These are phyloP conservation scores for Tricholauxania praeusta DNA, from an alignment of 2,888 invertebrate genomes.

Conservation along the genomic window DNA sequence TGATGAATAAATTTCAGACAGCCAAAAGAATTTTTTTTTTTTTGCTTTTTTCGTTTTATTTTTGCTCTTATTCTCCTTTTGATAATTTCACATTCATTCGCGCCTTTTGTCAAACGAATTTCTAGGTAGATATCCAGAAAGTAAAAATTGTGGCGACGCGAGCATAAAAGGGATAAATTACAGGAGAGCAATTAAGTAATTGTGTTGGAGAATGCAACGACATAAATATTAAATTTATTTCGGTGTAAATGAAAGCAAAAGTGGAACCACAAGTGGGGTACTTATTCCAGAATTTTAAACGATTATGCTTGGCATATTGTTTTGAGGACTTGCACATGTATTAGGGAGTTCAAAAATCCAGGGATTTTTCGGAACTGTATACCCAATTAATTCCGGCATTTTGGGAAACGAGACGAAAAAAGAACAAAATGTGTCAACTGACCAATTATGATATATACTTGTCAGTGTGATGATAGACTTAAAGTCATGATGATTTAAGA, in stretches of 20 bases:
- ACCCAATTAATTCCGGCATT: no score
- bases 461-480: no score
- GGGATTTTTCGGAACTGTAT: no score
- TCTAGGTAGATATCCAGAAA: slow-evolving; percentile 21
- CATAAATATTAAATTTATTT: neutral
- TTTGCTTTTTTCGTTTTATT: slow-evolving; percentile 6
- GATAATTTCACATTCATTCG: slow-evolving; percentile 11
- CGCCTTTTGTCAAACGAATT: slow-evolving; percentile 20
- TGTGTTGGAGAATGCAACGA: slow-evolving; percentile 36
- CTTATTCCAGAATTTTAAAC: slow-evolving; percentile 21
- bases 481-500: no score
- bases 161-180: slow-evolving; percentile 42
- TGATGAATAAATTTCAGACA: slow-evolving; percentile 48
- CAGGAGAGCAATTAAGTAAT: slow-evolving; percentile 62
- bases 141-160: neutral
- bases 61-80: neutral
- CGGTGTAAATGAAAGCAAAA: neutral
- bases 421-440: no score
- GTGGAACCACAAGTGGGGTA: neutral
- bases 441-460: no score
- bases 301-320: neutral
- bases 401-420: no score
- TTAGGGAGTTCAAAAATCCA: no score
- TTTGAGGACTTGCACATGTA: no score
- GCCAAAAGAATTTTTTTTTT: slow-evolving; percentile 29